Base-by-base conservation (phyloP, 1,140 invertebrate genomes). In the Drosophila kohkoa region DNA sequence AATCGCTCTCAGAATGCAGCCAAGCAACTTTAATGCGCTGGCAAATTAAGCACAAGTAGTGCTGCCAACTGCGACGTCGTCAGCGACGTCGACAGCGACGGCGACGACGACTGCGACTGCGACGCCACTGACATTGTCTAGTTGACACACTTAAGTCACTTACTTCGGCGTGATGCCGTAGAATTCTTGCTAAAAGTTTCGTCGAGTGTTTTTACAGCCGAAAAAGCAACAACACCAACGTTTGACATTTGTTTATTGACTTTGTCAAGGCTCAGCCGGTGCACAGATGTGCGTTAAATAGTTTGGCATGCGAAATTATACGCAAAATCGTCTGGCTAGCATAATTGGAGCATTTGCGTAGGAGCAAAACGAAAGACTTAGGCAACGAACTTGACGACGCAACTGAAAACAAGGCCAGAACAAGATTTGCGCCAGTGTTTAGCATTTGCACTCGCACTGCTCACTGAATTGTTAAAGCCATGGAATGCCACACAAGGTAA, bases 131-230 rank as follows among this genome's bases (percentile, higher is more conserved):
- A 88, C 83, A 88, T 88, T 88, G 83, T 88, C 81, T 89, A 81
- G 81, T 88, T 88, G 83, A 88, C 83, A 88, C 81, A 88, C 83
- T 88, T 88, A 89, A 89, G 83, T 81, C 81, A 89, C 80, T 82
- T 88, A 88, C 76, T 72, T 67, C 70, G 62, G 62, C 52, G 54
- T 35, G 66, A 52, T 49, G 64, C 46, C 57, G 79, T 69, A 79
- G 79, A 87, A 76, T 83, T 89, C 81, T 85, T 75, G 82, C 55
- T 87, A 65, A 77, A 82, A 80, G 71, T 76, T 87, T 58, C 60
- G 43, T 78, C 78, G 43, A 86, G 75, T 86, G 82, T 55, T 81
- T 86, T 78, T 25, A 75, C 78, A 83, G 55, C 81, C 75, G 32
- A 48, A 71, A 75, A 75, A 48, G 25, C 49, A 38, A 55, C 13